Conservation (phyloP, 2,888 invertebrate genomes). For the Eupithecia insigniata region DNA sequence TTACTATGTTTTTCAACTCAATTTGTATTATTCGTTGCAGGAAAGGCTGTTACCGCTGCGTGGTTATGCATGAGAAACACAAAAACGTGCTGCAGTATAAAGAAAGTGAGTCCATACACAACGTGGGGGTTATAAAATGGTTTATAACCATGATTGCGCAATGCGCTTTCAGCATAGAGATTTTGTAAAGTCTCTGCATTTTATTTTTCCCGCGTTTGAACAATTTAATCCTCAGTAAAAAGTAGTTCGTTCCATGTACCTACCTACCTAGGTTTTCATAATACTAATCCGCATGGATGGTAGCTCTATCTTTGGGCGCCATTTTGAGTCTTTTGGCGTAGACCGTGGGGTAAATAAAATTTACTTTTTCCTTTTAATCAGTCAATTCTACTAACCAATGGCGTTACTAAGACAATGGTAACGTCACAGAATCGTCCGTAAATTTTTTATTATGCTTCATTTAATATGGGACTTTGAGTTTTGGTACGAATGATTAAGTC, state of each 20-base stretch:
- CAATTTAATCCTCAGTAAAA: neutral
- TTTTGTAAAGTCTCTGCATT: slow-evolving; percentile 4
- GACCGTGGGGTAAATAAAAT: slow-evolving; percentile 2
- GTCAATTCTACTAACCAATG: too few species aligned
- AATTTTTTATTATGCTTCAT: too few species aligned
- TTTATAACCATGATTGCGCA: slow-evolving; percentile 31
- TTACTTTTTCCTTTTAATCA: too few species aligned
- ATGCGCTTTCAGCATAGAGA: slow-evolving; percentile 24
- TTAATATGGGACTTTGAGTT: too few species aligned
- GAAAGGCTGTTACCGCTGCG: slow-evolving; percentile 96
- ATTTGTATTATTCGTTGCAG: slow-evolving; percentile 81
- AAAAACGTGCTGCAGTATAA: slow-evolving; percentile 97
- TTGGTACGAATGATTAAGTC: too few species aligned
- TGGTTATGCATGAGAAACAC: slow-evolving; percentile 98
- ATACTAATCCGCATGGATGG: neutral
- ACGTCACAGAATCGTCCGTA: too few species aligned
- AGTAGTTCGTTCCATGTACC: neutral
- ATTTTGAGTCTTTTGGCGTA: slow-evolving; percentile 2
- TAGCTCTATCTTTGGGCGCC: neutral
- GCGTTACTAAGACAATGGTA: too few species aligned
- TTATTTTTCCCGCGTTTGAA: neutral
- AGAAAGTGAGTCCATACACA: slow-evolving; percentile 95
- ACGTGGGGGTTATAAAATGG: slow-evolving; percentile 20
- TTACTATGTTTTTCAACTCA: slow-evolving; percentile 11
- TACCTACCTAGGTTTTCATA: neutral